Evolutionary conservation across 1,140 invertebrate genomes (phyloP).

Genomic region (Lycorma delicatula): DNA sequence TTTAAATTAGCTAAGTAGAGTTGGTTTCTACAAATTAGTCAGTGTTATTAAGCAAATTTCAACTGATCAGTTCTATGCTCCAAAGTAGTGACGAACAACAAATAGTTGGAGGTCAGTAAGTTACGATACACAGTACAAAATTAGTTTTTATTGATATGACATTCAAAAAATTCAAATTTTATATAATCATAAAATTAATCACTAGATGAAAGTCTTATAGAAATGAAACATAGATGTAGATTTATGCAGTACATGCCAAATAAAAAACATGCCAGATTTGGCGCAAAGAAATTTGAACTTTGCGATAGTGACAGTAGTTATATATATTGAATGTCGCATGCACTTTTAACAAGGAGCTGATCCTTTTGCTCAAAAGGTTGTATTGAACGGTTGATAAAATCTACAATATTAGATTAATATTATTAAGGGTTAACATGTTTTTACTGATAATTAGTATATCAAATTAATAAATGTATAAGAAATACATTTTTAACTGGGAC

Average conservation of each 20-base stretch:
- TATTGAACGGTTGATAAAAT: background rate
- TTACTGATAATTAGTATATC: background rate
- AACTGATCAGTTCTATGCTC: background rate
- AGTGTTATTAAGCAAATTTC: no score
- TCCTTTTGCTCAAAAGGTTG: background rate
- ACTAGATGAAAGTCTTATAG: background rate
- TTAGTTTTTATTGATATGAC: background rate
- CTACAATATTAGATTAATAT: background rate
- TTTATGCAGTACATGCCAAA: background rate
- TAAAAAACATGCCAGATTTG: background rate
- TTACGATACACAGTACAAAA: background rate
- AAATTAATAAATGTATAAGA: no score
- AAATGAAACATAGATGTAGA: background rate
- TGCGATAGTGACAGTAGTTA: background rate
- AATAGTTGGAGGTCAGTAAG: background rate
- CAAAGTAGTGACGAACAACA: background rate
- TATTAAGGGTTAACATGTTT: background rate
- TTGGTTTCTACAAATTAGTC: no score
- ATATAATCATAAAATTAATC: background rate
- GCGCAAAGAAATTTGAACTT: background rate
- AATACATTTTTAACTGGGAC: no score
- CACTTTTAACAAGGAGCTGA: background rate
- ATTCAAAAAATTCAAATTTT: background rate
- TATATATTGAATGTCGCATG: background rate
- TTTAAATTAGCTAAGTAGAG: no score